Evolutionary conservation across 2,888 invertebrate species (phyloP).

Genomic region (Hybos culiciformis): DNA sequence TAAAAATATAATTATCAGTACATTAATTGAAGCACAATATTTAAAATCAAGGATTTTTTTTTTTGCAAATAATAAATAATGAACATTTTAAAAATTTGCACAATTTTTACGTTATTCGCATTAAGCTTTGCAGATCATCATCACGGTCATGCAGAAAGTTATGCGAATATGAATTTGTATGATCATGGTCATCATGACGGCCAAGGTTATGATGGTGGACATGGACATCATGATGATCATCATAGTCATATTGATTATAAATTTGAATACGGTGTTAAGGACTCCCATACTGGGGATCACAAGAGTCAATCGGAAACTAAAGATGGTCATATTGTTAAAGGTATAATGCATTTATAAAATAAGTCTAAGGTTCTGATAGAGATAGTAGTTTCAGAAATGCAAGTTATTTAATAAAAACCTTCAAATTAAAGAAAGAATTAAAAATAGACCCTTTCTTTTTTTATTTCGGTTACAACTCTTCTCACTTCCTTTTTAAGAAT

Average conservation of each 20-base stretch:
- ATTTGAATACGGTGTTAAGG: slow-evolving; percentile 39
- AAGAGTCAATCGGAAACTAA: slow-evolving; percentile 39
- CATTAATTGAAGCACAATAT: too few relatives aligned
- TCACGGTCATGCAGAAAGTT: slow-evolving; percentile 21
- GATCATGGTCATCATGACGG: slow-evolving; percentile 19
- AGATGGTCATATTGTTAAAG: slow-evolving; percentile 40
- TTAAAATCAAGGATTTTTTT: neutral
- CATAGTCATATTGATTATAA: slow-evolving; percentile 32
- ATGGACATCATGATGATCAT: slow-evolving; percentile 26
- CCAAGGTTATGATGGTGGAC: slow-evolving; percentile 7
- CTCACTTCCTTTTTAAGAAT: too few relatives aligned
- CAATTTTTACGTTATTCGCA: slow-evolving; percentile 16
- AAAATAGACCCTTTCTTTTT: too few relatives aligned
- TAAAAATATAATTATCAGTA: too few relatives aligned
- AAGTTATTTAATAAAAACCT: too few relatives aligned
- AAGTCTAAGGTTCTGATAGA: too few relatives aligned
- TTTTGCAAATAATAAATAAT: slow-evolving; percentile 2
- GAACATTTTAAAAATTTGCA: slow-evolving; percentile 5
- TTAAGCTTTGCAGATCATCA: slow-evolving; percentile 18
- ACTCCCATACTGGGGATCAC: slow-evolving; percentile 37
- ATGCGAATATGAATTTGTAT: slow-evolving; percentile 25
- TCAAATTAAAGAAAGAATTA: too few relatives aligned
- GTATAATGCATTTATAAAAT: slow-evolving; percentile 18
- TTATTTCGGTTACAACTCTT: too few relatives aligned
- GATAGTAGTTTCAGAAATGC: too few relatives aligned